These are phyloP conservation scores for Mormyrops boulengeri DNA, from an alignment of 2,797 vertebrate genomes.

Conservation along the genomic window DNA sequence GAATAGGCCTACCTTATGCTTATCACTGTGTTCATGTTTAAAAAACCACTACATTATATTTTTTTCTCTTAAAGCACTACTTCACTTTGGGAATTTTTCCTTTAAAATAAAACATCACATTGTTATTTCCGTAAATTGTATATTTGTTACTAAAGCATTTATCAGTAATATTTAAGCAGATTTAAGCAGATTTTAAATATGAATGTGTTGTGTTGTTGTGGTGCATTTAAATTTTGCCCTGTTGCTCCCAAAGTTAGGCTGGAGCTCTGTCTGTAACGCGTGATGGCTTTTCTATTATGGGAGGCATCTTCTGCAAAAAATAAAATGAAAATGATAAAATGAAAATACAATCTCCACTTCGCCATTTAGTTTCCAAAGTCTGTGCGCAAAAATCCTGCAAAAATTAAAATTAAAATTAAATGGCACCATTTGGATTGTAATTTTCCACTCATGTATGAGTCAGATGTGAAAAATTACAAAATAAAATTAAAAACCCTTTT, in stretches of 20 bases:
- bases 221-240: neutral
- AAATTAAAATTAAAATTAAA: too few species aligned
- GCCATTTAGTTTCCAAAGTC: too few species aligned
- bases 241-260: neutral
- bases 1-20: neutral
- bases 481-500: too few species aligned
- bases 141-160: neutral
- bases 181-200: neutral
- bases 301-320: too few species aligned
- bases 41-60: neutral
- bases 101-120: neutral
- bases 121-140: neutral
- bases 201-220: neutral
- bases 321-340: too few species aligned
- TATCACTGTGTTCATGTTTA: neutral
- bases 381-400: too few species aligned
- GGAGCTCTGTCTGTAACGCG: neutral
- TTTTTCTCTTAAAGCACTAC: neutral
- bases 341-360: too few species aligned
- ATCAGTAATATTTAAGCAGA: too few species aligned
- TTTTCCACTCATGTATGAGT: too few species aligned
- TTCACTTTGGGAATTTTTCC: neutral
- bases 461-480: too few species aligned
- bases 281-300: too few species aligned
- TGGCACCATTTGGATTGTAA: too few species aligned